These are phyloP conservation scores for Tenthredo scrophulariae DNA, from an alignment of 2,888 invertebrate species.

Conservation along the genomic window DNA sequence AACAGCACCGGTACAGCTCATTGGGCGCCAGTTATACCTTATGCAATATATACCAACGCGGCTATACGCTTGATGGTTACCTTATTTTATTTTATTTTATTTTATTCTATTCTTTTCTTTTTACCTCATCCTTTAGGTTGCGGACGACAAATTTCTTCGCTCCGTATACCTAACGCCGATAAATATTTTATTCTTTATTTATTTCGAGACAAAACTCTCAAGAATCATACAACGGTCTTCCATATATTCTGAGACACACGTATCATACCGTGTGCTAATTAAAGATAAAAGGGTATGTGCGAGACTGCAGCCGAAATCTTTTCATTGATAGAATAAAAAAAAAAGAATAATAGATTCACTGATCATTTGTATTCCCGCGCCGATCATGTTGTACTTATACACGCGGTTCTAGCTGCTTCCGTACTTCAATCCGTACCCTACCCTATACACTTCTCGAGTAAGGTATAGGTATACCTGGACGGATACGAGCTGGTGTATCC, in stretches of 20 bases:
- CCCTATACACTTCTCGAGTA: not conserved
- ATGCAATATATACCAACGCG: not conserved
- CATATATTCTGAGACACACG: not conserved
- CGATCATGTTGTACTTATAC: not conserved
- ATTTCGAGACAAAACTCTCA: not conserved
- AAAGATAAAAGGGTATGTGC: not conserved
- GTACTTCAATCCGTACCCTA: not conserved
- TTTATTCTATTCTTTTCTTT: not conserved
- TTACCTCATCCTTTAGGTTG: not conserved
- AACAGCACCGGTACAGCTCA: not conserved
- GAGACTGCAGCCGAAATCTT: too few species aligned
- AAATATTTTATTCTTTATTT: not conserved
- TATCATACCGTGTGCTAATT: not conserved
- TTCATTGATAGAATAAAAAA: not conserved
- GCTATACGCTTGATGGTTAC: not conserved
- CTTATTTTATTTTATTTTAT: not conserved
- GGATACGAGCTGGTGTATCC: not conserved
- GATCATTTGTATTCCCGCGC: constrained; percentile 21
- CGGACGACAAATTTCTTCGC: not conserved
- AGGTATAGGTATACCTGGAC: not conserved
- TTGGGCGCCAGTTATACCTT: constrained; percentile 14
- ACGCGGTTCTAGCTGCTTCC: not conserved
- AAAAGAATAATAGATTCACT: not conserved
- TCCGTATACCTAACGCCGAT: not conserved
- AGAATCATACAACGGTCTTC: not conserved